phyloP scores from a whole-genome alignment of 2,113 vertebrate genomes.

The Lophura nycthemera region DNA sequence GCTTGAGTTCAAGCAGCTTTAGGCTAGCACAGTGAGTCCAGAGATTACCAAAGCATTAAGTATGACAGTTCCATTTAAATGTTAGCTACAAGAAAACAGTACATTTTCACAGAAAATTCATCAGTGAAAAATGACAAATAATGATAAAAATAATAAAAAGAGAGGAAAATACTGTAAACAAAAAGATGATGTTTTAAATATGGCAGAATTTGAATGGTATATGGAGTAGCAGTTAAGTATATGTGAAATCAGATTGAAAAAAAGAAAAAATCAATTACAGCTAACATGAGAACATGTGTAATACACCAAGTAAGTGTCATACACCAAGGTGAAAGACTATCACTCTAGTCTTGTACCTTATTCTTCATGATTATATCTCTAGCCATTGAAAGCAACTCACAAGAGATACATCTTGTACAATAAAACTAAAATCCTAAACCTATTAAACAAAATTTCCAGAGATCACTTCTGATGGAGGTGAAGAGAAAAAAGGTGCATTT shows the following conservation, averaged over 20 bases:
- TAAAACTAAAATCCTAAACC: not conserved
- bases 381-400: not conserved
- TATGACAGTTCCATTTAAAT: conserved; percentile 26
- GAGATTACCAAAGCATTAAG: conserved; percentile 40
- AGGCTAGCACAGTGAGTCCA: not conserved
- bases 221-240: not conserved
- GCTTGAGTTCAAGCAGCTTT: conserved; percentile 36
- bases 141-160: not conserved
- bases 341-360: not conserved
- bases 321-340: not conserved
- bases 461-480: not conserved
- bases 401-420: not conserved
- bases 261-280: not conserved
- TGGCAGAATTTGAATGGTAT: not conserved
- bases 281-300: not conserved
- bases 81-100: not conserved
- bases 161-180: not conserved
- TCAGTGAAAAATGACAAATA: not conserved
- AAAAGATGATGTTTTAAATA: not conserved
- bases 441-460: not conserved
- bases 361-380: not conserved
- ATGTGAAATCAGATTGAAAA: not conserved
- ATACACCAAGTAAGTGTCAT: not conserved
- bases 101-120: not conserved
- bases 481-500: not conserved